Evolutionary conservation across 2,113 vertebrate species (phyloP).

Genomic region (Setophaga petechia): DNA sequence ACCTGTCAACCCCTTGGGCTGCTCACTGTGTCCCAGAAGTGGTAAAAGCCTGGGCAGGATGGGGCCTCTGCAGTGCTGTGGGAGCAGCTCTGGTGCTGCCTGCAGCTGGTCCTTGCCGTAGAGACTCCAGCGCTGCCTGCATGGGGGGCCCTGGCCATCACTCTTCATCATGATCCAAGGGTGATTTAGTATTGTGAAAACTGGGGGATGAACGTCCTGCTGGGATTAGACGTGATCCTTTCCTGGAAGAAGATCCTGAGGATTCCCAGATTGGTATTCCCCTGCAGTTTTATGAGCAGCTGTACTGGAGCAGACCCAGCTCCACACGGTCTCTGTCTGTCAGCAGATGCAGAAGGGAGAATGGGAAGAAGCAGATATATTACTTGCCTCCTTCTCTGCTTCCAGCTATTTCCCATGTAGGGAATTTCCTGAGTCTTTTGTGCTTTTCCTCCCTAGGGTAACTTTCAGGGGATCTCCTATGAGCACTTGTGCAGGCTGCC

Average conservation of each 20-base stretch:
- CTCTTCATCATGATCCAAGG: not conserved
- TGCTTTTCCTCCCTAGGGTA: not conserved
- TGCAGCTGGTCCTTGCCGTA: rapidly evolving
- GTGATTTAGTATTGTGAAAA: not conserved
- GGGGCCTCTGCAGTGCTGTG: not conserved
- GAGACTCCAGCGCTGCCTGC: not conserved
- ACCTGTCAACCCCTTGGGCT: not conserved
- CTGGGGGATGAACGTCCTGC: not conserved
- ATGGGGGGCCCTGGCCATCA: not conserved
- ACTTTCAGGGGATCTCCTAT: not conserved
- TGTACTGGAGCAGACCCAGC: not conserved
- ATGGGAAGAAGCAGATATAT: not conserved
- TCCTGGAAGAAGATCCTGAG: constrained; percentile 11
- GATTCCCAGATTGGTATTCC: not conserved
- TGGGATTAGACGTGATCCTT: not conserved
- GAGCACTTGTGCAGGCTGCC: not conserved
- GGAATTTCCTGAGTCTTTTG: constrained; percentile 44
- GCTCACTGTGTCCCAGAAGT: not conserved
- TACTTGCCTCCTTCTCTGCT: not conserved
- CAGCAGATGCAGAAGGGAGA: not conserved
- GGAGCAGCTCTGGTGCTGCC: rapidly evolving
- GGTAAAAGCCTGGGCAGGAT: not conserved
- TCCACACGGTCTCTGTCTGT: not conserved
- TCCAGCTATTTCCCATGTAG: constrained; percentile 10
- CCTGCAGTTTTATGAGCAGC: not conserved